These are phyloP conservation scores for Drosophila virilis DNA, from an alignment of 1,140 invertebrate species.

Conservation along the genomic window DNA sequence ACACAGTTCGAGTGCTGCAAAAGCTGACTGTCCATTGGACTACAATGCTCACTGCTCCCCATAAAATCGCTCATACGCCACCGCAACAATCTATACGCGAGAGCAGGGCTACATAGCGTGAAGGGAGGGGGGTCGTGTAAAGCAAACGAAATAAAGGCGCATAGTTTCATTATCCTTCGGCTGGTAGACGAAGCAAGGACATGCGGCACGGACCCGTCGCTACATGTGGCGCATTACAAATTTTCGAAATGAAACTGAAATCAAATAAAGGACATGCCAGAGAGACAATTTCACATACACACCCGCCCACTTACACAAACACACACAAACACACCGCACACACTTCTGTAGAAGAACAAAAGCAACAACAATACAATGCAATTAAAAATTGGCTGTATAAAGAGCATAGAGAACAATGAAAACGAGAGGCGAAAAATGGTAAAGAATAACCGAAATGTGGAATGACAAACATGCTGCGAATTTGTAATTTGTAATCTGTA, in stretches of 20 bases:
- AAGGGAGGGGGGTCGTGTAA: conserved; percentile 40
- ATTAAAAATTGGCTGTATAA: conserved; percentile 72
- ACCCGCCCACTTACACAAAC: conserved; percentile 1
- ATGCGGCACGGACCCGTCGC: conserved; percentile 54
- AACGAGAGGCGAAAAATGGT: conserved; percentile 8
- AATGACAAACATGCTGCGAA: conserved; percentile 81
- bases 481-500: conserved; percentile 80
- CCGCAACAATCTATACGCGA: conserved; percentile 48
- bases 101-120: not conserved
- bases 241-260: conserved; percentile 81
- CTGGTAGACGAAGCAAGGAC: conserved; percentile 50
- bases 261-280: conserved; percentile 69
- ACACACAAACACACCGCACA: not conserved
- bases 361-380: conserved; percentile 73
- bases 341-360: conserved; percentile 20
- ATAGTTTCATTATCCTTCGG: conserved; percentile 79
- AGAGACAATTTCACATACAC: conserved; percentile 12
- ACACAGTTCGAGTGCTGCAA: not conserved
- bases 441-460: conserved; percentile 47
- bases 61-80: conserved; percentile 54
- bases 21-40: not conserved
- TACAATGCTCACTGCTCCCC: conserved; percentile 5
- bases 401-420: conserved; percentile 22
- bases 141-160: conserved; percentile 72
- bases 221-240: conserved; percentile 79